Conservation (phyloP, 2,888 invertebrate species). For the Lissocephala sabroskyi region DNA sequence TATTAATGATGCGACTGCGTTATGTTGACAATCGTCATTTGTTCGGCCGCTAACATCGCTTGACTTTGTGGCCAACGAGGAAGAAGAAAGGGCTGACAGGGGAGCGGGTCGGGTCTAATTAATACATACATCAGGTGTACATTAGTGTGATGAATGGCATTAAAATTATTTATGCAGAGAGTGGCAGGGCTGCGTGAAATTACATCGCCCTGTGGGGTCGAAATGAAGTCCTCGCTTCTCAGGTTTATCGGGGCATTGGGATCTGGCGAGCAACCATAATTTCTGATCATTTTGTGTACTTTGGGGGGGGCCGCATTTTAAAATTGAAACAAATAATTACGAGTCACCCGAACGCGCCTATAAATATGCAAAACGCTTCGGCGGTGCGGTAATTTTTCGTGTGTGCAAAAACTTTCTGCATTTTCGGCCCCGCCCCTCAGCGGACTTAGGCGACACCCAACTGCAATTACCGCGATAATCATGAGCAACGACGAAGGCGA, state of each 20-base stretch:
- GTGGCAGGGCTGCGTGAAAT: constrained; percentile 57
- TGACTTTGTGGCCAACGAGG: constrained; percentile 11
- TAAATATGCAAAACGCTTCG: constrained; percentile 19
- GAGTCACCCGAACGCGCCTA: constrained; percentile 1
- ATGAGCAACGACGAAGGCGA: constrained; percentile 24
- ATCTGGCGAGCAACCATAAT: too few species aligned
- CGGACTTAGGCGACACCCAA: constrained; percentile 24
- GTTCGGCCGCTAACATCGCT: not conserved
- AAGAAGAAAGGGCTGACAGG: too few species aligned
- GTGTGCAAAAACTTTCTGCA: constrained; percentile 10
- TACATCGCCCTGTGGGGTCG: constrained; percentile 20
- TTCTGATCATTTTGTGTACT: constrained; percentile 54
- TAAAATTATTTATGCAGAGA: too few species aligned
- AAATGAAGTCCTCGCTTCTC: constrained; percentile 6
- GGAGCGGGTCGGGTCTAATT: too few species aligned
- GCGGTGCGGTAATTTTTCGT: constrained; percentile 1
- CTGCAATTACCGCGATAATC: constrained; percentile 62
- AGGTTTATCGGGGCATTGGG: constrained; percentile 27
- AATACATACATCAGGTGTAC: not conserved
- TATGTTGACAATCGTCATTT: constrained; percentile 17
- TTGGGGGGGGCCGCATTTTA: too few species aligned
- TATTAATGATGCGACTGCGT: constrained; percentile 25
- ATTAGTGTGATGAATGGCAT: constrained; percentile 53
- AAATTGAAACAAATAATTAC: constrained; percentile 3
- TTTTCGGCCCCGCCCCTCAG: constrained; percentile 14